These are phyloP conservation scores for Rambutsinella grinnellia DNA, from an alignment of 2,888 invertebrate genomes.

Conservation along the genomic window DNA sequence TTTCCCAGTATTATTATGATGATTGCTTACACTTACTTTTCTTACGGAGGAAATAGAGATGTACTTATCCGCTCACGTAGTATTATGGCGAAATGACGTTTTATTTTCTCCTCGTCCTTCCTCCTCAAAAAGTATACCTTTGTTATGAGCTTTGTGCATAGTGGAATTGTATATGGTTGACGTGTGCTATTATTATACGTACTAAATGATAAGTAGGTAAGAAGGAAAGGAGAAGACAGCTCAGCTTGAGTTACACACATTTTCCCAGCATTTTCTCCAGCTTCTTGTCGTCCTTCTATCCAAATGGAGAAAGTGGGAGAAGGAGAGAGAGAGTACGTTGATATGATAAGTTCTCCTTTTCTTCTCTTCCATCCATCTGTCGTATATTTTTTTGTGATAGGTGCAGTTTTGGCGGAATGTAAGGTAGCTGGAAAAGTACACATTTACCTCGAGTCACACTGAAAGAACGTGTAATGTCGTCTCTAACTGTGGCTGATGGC, in stretches of 20 bases:
- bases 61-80: conserved; percentile 10
- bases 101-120: not conserved
- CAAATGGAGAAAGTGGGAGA: not conserved
- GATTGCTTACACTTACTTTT: conserved; percentile 8
- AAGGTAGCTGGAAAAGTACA: too few species aligned
- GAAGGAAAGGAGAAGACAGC: not conserved
- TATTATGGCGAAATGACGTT: not conserved
- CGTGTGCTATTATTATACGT: not conserved
- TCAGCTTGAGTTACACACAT: not conserved
- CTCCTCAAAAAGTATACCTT: not conserved
- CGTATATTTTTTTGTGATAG: too few species aligned
- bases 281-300: not conserved
- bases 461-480: not conserved
- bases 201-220: not conserved
- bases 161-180: too few species aligned
- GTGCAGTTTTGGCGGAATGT: too few species aligned
- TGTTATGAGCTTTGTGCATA: not conserved
- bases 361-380: not conserved
- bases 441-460: not conserved
- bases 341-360: not conserved
- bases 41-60: conserved; percentile 10
- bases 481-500: not conserved
- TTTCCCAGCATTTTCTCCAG: not conserved
- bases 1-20: not conserved
- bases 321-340: not conserved